Conservation (phyloP, 2,888 invertebrate genomes). For the Prionchulus punctatus region DNA sequence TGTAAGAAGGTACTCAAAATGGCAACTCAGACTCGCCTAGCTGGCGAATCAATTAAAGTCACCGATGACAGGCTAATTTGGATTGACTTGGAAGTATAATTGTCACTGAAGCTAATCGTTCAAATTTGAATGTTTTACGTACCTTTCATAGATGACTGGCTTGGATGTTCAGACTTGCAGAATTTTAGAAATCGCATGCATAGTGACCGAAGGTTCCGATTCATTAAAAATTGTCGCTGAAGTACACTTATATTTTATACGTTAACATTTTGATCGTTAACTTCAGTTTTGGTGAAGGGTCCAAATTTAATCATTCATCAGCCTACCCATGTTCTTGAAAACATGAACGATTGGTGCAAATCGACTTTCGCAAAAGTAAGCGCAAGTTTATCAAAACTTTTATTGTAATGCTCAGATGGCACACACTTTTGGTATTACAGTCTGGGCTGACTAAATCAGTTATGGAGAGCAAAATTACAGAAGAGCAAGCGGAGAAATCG, state of each 20-base stretch:
- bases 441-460: conserved; percentile 62
- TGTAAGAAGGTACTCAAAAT: no score
- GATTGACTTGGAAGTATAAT: no score
- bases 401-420: no score
- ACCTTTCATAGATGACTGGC: conserved; percentile 60
- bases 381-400: no score
- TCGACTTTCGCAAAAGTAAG: conserved; percentile 58
- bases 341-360: conserved; percentile 70
- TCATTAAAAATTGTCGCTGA: conserved; percentile 19
- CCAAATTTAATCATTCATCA: conserved; percentile 63
- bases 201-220: conserved; percentile 54
- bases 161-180: conserved; percentile 55
- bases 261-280: background rate
- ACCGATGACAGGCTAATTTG: no score
- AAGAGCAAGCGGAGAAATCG: conserved; percentile 50
- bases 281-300: conserved; percentile 37
- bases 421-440: conserved; percentile 42
- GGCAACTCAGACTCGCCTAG: no score
- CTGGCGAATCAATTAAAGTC: no score
- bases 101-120: conserved; percentile 12
- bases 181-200: conserved; percentile 72
- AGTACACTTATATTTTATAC: background rate
- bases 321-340: conserved; percentile 49
- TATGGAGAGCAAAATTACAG: conserved; percentile 48
- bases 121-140: conserved; percentile 23